Base-by-base conservation (phyloP, 30 jellyfish, hydroid and myxozoan genomes). In the Chrysaora quinquecirrha region DNA sequence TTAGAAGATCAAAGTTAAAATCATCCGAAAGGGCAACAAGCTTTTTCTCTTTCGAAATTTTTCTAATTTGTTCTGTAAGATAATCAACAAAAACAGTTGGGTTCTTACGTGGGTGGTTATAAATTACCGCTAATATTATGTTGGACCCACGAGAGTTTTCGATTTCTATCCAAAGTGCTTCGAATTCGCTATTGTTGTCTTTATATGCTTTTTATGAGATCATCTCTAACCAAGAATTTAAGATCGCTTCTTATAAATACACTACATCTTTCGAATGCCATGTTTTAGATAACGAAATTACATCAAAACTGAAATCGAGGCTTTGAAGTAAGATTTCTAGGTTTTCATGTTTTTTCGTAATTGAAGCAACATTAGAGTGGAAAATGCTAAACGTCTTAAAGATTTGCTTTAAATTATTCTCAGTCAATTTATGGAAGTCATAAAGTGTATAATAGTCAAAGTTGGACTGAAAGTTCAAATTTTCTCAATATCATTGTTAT, bases 1-100 rank as follows among this genome's bases (percentile, higher is more conserved):
- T 58, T 58, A 58, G n/a, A 25, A 58, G 71, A 19, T 58, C 71
- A 58, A 58, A 20, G 71, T 58, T 58, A 6, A 58, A 58, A 25
- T 58, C 71, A 4, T 20, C 71, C 9, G 33, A 21, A 3, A 58
- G 7, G 71, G 33, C 33, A 7, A 25, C 71, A n/a, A n/a, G 29
- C 19, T 58, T 58, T 10, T 58, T 58, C 19, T 58, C 71, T 58
- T 38, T 38, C 6, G 54, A 38, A 38, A 38, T 38, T 38, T 6
- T 38, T 38, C 54, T 38, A 14, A 38, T 21, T 58, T n/a, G 71
- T 58, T 7, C 14, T 38, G 6, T 14, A 38, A 38, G 54, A 38
- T 38, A 38, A 38, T 38, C 54, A 38, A 38, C 54, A 38, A 38
- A 38, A 3, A 3, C 14, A 6, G 54, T 38, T 3, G 54, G 54